These are phyloP conservation scores for Synanthedon myopaeformis DNA, from an alignment of 2,888 invertebrate genomes.

Conservation along the genomic window DNA sequence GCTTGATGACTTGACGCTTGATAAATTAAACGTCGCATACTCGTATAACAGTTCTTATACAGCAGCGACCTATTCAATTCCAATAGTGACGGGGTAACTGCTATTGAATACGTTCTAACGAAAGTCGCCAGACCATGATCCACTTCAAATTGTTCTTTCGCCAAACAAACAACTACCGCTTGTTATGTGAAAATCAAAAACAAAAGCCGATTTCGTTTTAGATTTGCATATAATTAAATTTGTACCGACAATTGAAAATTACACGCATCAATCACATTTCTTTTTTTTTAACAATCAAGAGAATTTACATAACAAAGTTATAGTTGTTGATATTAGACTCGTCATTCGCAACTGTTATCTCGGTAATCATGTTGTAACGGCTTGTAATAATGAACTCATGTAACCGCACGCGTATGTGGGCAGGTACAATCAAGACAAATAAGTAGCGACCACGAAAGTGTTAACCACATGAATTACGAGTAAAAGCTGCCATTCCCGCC, in stretches of 20 bases:
- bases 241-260: constrained; percentile 9
- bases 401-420: constrained; percentile 25
- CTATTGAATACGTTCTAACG: neutral
- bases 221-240: constrained; percentile 7
- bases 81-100: neutral
- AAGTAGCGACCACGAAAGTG: constrained; percentile 21
- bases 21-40: too few relatives aligned
- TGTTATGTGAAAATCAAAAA: constrained; percentile 29
- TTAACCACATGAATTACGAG: constrained; percentile 53
- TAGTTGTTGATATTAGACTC: too few relatives aligned
- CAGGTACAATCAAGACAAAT: neutral
- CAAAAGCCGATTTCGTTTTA: constrained; percentile 28
- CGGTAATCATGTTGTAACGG: neutral
- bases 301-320: too few relatives aligned
- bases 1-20: too few relatives aligned
- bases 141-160: neutral
- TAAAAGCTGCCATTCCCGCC: constrained; percentile 60
- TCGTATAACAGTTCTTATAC: too few relatives aligned
- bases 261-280: constrained; percentile 19
- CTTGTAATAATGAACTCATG: constrained; percentile 9
- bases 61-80: too few relatives aligned
- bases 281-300: too few relatives aligned
- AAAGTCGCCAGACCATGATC: neutral
- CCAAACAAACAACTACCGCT: constrained; percentile 7
- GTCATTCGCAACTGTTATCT: too few relatives aligned